Base-by-base conservation (phyloP, 2,888 invertebrate species). In the Merodon equestris region DNA sequence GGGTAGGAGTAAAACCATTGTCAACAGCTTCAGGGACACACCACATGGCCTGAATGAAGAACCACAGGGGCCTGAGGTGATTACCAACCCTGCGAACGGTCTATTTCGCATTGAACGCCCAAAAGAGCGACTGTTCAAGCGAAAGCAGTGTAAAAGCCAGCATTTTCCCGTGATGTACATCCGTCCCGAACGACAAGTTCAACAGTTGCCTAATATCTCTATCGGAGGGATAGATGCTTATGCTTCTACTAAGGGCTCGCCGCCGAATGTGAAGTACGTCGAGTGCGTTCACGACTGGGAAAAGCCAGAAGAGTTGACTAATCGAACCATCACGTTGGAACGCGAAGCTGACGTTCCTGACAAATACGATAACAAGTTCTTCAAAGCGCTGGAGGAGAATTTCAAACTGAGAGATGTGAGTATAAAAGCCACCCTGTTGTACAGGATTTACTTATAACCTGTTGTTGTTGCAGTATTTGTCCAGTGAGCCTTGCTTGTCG, bases 81-180 rank as follows among this genome's bases (percentile, higher is more conserved):
- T 66, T 13, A 45, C 34, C 0, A 61, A 27, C 9, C 47, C 60
- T 0, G n/a, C 38, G 0, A 61, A 66, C 9, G 56, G 66, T 14
- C 47, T 61, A 0, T 67, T 19, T 15, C 50, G 51, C 0, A 7
- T 77, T 9, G 56, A 57, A n/a, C 61, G 56, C 1, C 40, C 60
- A 9, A 42, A n/a, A 10, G 61, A 12, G 0, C 15, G 12, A 0
- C 9, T 40, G n/a, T 15, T 12, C 1, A 72, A 67, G 38, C 66
- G 51, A 9, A 61, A 45, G 1, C 56, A 67, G 14, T 72, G 50
- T 7, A 13, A 47, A 17, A n/a, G 42, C 17, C 66, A 77, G 47
- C 17, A 47, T 13, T 61, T 72, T 15, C 76, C 76, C 7, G 76
- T 77, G 5, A 51, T 77, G 50, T 72, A 61, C 13, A 61, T 77